Conservation (phyloP, 2,113 vertebrate genomes). For the Suncus etruscus region DNA sequence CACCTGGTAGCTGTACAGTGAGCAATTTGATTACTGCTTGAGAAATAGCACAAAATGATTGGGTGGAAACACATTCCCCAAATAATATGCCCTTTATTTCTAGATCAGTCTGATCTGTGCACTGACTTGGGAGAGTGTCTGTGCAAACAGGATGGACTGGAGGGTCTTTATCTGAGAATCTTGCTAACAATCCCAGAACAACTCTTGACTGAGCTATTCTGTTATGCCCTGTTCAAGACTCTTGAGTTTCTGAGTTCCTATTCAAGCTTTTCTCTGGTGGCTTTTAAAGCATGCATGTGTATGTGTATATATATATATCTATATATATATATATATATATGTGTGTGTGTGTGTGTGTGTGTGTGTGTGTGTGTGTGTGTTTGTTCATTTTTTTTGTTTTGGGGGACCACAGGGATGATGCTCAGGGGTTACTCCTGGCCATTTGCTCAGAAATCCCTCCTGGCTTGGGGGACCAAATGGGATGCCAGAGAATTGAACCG, state of each 20-base stretch:
- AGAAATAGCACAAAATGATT: conserved; percentile 11
- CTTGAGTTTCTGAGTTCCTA: too few species aligned
- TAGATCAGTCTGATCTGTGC: background rate
- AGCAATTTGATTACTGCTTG: background rate
- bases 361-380: background rate
- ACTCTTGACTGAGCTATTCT: background rate
- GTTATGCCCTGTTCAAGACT: background rate
- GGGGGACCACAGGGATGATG: too few species aligned
- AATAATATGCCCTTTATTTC: background rate
- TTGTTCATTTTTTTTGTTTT: too few species aligned
- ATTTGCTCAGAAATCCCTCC: too few species aligned
- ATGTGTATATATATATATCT: too few species aligned
- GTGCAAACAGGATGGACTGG: background rate
- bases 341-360: too few species aligned
- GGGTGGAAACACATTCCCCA: background rate
- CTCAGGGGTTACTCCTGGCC: too few species aligned
- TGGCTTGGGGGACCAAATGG: too few species aligned
- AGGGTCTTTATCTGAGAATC: background rate
- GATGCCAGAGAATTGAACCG: too few species aligned
- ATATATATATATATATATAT: too few species aligned
- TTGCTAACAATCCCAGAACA: conserved; percentile 13
- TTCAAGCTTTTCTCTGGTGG: conserved; percentile 11
- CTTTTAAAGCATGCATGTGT: background rate
- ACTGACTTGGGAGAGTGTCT: background rate
- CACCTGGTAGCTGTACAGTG: background rate